Evolutionary conservation across 2,888 invertebrate species (phyloP).

Genomic region (Gonocerus acuteangulatus): DNA sequence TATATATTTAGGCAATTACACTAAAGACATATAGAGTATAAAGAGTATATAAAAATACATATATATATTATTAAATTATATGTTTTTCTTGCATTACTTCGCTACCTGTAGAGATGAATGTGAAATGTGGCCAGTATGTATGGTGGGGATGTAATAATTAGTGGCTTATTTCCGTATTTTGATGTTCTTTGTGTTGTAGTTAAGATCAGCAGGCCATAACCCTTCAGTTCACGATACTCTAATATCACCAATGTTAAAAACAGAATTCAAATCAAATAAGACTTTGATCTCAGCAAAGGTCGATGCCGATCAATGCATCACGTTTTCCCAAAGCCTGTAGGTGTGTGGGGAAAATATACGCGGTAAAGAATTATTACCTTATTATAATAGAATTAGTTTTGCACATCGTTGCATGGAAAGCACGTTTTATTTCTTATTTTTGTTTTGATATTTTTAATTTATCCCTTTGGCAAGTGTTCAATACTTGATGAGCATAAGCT

Average conservation of each 20-base stretch:
- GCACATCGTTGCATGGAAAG: conserved; percentile 20
- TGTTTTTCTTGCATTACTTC: conserved; percentile 34
- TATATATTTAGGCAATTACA: conserved; percentile 25
- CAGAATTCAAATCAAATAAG: neutral
- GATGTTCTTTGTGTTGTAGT: neutral
- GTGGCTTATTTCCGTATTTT: conserved; percentile 1
- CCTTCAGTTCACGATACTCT: neutral
- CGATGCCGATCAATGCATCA: neutral
- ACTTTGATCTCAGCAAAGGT: conserved; percentile 15
- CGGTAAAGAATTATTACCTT: conserved; percentile 6
- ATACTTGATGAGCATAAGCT: neutral
- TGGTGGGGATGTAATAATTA: conserved; percentile 19
- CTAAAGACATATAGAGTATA: conserved; percentile 22
- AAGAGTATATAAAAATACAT: conserved; percentile 13
- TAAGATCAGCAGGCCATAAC: neutral
- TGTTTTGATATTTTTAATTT: neutral
- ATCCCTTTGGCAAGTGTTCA: neutral
- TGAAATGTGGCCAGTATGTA: conserved; percentile 33
- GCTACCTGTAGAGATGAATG: conserved; percentile 35
- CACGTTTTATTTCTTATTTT: neutral
- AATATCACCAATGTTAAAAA: neutral
- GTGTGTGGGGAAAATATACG: conserved; percentile 13
- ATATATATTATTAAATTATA: conserved; percentile 22
- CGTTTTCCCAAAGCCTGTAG: conserved; percentile 12
- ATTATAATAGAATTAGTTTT: conserved; percentile 1